These are phyloP conservation scores for Oligia latruncula DNA, from an alignment of 2,888 invertebrate genomes.

Conservation along the genomic window DNA sequence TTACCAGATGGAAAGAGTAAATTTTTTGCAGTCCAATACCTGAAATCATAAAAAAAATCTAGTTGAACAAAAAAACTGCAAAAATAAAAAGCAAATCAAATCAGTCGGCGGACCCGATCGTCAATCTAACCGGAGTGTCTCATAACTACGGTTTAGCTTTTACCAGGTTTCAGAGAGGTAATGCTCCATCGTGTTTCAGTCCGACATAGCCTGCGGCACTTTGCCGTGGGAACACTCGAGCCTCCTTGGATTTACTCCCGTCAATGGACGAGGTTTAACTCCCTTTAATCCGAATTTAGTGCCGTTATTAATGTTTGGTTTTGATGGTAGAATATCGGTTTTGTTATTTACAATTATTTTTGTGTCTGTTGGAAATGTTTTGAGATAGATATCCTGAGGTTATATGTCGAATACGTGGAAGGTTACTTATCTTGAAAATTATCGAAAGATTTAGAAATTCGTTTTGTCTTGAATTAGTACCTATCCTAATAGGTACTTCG, in stretches of 20 bases:
- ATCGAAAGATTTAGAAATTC: neutral
- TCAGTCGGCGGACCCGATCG: slow-evolving; percentile 51
- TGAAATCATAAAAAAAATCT: neutral
- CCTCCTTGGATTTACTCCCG: slow-evolving; percentile 63
- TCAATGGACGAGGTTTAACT: slow-evolving; percentile 63
- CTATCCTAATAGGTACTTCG: neutral
- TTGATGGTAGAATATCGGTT: slow-evolving; percentile 45
- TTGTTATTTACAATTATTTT: slow-evolving; percentile 25
- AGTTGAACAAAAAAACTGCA: slow-evolving; percentile 7
- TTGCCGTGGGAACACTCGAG: slow-evolving; percentile 74
- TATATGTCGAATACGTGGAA: neutral
- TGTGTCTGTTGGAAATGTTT: slow-evolving; percentile 8
- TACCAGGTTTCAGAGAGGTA: slow-evolving; percentile 69
- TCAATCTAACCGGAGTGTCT: slow-evolving; percentile 70
- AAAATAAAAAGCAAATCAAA: slow-evolving; percentile 48
- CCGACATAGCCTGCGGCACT: slow-evolving; percentile 68
- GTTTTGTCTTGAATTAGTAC: neutral
- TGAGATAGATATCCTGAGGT: neutral
- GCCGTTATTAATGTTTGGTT: slow-evolving; percentile 61
- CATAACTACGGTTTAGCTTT: slow-evolving; percentile 69
- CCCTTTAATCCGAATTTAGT: slow-evolving; percentile 70
- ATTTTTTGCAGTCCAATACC: neutral
- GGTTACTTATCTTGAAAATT: neutral
- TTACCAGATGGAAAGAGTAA: neutral
- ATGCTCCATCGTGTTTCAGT: slow-evolving; percentile 70